Evolutionary conservation across 92 coral and sea anemone species (phyloP).

Genomic region (Muricea muricata): DNA sequence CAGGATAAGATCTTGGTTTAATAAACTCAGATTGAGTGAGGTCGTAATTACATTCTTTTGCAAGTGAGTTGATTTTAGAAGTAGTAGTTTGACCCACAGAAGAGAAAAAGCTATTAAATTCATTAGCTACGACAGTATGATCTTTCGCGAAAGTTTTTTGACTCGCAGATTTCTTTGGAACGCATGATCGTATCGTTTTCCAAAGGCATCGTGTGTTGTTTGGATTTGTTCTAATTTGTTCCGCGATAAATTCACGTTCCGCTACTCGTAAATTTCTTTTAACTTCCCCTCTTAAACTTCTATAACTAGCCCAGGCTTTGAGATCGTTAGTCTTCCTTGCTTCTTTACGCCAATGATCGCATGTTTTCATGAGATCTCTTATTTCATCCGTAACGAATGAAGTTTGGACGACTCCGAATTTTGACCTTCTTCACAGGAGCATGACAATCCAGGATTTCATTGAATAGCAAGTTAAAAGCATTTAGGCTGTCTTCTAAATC

Average conservation of each 20-base stretch:
- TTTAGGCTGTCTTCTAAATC: not conserved
- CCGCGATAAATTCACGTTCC: constrained; percentile 50
- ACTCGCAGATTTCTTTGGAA: too few relatives aligned
- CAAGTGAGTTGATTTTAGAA: too few relatives aligned
- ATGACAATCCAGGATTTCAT: not conserved
- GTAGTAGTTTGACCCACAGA: too few relatives aligned
- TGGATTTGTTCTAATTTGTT: constrained; percentile 52
- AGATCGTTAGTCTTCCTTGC: constrained; percentile 57
- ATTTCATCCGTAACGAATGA: constrained; percentile 65
- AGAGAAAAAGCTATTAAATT: too few relatives aligned
- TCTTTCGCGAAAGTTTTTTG: too few relatives aligned
- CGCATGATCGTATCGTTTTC: constrained; percentile 14
- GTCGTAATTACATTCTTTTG: too few relatives aligned
- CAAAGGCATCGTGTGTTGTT: too few relatives aligned
- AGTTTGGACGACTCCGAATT: constrained; percentile 52
- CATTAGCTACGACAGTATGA: too few relatives aligned
- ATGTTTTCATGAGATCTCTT: constrained; percentile 60
- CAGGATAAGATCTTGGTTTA: too few relatives aligned
- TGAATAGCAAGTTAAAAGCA: not conserved
- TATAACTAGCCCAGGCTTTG: constrained; percentile 55
- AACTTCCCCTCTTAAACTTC: constrained; percentile 50
- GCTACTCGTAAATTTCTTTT: constrained; percentile 64
- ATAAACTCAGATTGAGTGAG: too few relatives aligned
- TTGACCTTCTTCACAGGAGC: constrained; percentile 51
- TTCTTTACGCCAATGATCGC: constrained; percentile 60